Conservation (phyloP, 2,113 vertebrate species). For the Sminthopsis crassicaudata region DNA sequence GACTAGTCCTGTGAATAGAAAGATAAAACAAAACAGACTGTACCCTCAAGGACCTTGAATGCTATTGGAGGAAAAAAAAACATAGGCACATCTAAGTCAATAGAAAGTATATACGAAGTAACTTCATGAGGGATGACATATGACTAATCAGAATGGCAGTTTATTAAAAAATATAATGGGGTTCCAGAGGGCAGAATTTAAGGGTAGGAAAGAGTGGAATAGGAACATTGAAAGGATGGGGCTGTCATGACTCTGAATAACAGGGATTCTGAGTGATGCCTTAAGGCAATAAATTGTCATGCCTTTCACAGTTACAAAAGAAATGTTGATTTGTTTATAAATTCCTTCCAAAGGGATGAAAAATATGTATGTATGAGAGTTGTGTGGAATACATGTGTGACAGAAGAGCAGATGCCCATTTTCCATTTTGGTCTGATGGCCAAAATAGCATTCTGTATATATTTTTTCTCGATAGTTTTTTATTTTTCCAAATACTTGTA, state of each 20-base stretch:
- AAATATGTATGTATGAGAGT: background rate
- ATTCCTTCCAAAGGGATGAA: background rate
- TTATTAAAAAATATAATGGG: background rate
- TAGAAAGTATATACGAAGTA: background rate
- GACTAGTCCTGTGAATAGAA: background rate
- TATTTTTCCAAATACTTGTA: too few species aligned
- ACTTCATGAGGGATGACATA: background rate
- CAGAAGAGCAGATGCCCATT: background rate
- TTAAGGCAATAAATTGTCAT: background rate
- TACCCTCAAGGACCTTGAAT: background rate
- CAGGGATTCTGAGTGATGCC: background rate
- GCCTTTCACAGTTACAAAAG: background rate
- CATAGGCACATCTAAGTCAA: background rate
- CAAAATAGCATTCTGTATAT: background rate
- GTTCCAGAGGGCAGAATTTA: background rate
- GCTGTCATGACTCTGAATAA: background rate
- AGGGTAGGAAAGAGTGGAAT: background rate
- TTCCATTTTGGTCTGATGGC: background rate
- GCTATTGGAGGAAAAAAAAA: background rate
- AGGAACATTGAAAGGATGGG: background rate
- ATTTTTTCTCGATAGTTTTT: too few species aligned
- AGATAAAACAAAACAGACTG: background rate
- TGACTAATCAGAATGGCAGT: background rate
- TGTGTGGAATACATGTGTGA: background rate
- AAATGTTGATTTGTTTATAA: background rate